These are phyloP conservation scores for Myanophis thanlyinensis DNA, from an alignment of 2,113 vertebrate species.

Conservation along the genomic window DNA sequence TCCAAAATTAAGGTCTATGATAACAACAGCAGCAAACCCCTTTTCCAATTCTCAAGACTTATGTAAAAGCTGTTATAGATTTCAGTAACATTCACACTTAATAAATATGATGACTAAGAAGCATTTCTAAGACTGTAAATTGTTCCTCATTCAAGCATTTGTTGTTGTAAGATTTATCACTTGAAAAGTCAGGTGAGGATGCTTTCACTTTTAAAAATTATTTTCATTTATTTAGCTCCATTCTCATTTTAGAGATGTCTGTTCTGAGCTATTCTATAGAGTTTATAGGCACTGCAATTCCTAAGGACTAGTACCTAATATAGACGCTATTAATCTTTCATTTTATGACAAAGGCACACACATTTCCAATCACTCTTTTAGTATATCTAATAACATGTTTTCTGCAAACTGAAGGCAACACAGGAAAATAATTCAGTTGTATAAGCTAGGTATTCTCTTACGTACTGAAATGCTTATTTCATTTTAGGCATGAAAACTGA, in stretches of 20 bases:
- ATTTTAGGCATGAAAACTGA: background rate
- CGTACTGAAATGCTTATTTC: background rate
- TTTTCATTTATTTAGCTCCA: background rate
- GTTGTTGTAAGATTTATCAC: background rate
- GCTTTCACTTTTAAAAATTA: background rate
- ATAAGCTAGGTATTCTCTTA: background rate
- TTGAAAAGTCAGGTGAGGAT: background rate
- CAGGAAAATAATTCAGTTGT: background rate
- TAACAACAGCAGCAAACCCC: background rate
- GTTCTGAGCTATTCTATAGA: background rate
- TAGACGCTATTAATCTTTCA: background rate
- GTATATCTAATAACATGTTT: background rate
- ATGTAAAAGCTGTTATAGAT: background rate
- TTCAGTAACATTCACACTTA: slow-evolving; percentile 24
- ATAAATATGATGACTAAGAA: background rate
- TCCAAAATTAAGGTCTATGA: background rate
- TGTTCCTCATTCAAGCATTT: background rate
- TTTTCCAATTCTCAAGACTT: slow-evolving; percentile 6
- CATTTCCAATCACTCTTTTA: background rate
- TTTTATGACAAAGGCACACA: background rate
- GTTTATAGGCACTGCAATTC: background rate
- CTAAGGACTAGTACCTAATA: background rate
- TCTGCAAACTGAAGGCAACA: background rate
- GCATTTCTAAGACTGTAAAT: slow-evolving; percentile 6
- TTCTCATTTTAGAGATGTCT: background rate